A percentile compares a stretch with the other conserved stretches of the same genome.
These are phyloP conservation scores for Thaleichthys pacificus DNA, from an alignment of 2,797 vertebrate species.

Conservation along the genomic window DNA sequence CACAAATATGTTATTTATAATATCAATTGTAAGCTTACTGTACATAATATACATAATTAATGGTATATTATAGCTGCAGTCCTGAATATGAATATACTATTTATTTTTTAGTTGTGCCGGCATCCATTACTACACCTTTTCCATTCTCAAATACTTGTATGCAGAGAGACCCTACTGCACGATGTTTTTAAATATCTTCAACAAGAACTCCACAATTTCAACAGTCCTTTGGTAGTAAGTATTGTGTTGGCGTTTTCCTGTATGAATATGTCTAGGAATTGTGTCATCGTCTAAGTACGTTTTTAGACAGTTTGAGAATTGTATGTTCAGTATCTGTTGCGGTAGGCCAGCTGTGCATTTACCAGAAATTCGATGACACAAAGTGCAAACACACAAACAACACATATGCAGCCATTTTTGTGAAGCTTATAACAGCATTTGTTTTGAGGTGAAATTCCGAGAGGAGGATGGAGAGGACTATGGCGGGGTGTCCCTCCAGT, in stretches of 20 bases:
- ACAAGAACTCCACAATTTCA: not conserved
- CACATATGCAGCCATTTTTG: not conserved
- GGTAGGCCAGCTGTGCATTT: too few species aligned
- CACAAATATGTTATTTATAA: not conserved
- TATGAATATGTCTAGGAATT: too few species aligned
- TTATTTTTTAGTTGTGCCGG: not conserved
- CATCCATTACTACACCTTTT: not conserved
- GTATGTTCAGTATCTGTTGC: too few species aligned
- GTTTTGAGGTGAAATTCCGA: constrained; percentile 58
- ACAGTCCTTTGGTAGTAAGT: constrained; percentile 20
- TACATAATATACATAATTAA: not conserved
- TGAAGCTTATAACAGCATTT: too few species aligned
- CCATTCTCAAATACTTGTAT: not conserved
- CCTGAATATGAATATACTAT: not conserved
- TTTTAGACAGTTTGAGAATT: too few species aligned
- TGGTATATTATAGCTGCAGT: not conserved
- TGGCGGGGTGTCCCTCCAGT: constrained; percentile 44
- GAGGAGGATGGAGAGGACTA: constrained; percentile 30
- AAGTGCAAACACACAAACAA: too few species aligned
- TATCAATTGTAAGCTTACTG: not conserved
- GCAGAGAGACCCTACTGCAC: constrained; percentile 20
- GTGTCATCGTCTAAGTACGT: too few species aligned
- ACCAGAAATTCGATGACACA: too few species aligned
- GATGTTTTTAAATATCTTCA: constrained; percentile 36
- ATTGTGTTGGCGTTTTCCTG: not conserved